A percentile compares a stretch with the other conserved stretches of the same genome.
Evolutionary conservation across 2,113 vertebrate species (phyloP).

Genomic region (Sminthopsis crassicaudata): DNA sequence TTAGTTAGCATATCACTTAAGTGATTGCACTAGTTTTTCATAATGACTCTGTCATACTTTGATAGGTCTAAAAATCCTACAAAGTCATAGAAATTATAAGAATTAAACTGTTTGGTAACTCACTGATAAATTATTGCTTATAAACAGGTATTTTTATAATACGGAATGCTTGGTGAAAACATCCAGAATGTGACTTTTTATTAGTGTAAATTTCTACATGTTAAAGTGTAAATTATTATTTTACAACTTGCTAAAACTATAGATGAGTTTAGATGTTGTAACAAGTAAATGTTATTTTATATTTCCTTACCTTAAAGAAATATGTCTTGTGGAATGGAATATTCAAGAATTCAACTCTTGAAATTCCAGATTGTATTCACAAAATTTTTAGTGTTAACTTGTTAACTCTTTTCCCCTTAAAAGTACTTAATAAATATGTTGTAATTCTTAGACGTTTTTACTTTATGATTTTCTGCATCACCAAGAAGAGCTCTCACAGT

Average conservation of each 20-base stretch:
- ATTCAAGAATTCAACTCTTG: constrained; percentile 59
- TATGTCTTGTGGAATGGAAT: constrained; percentile 4
- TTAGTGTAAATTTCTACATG: constrained; percentile 26
- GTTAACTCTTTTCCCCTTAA: neutral
- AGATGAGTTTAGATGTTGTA: constrained; percentile 63
- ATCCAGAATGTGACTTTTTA: constrained; percentile 7
- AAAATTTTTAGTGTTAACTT: constrained; percentile 39
- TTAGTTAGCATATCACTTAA: constrained; percentile 10
- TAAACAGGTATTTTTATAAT: constrained; percentile 55
- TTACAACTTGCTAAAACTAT: constrained; percentile 54
- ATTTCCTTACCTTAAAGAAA: constrained; percentile 52
- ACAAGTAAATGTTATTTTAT: constrained; percentile 62
- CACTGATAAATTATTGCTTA: constrained; percentile 51
- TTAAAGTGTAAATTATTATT: constrained; percentile 54
- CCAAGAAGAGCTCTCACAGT: neutral
- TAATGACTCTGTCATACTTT: constrained; percentile 28
- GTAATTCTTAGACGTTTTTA: neutral
- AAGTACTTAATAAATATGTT: neutral
- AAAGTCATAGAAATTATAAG: constrained; percentile 39
- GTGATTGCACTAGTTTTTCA: neutral
- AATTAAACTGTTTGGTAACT: constrained; percentile 36
- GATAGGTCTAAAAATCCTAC: constrained; percentile 25
- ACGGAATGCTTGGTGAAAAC: neutral
- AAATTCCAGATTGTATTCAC: neutral
- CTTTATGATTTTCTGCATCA: neutral